These are phyloP conservation scores for Saiga tatarica DNA, from an alignment of 2,113 vertebrate species.

Conservation along the genomic window DNA sequence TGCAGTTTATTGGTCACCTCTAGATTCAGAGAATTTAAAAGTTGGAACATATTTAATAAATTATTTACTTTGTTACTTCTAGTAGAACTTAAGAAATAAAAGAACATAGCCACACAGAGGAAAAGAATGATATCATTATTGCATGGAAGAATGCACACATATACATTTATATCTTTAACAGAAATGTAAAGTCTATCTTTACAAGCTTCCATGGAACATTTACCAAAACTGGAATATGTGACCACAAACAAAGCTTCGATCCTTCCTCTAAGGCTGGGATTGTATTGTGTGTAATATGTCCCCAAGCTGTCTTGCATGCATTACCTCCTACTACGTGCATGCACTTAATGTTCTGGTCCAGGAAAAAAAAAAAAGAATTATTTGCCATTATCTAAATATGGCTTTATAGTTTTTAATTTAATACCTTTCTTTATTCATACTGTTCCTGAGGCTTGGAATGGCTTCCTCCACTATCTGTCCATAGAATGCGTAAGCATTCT, in stretches of 20 bases:
- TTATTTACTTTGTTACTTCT: conserved; percentile 17
- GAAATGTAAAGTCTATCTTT: conserved; percentile 35
- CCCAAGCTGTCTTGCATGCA: not conserved
- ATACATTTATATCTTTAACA: conserved; percentile 27
- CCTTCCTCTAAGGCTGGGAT: not conserved
- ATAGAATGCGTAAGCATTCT: not conserved
- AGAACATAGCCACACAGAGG: not conserved
- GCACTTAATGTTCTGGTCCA: not conserved
- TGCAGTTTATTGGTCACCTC: not conserved
- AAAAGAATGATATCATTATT: conserved; percentile 29
- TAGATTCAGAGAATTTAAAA: conserved; percentile 2
- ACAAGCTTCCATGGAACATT: conserved; percentile 40
- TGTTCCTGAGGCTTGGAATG: not conserved
- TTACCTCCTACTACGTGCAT: not conserved
- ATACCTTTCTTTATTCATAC: not conserved
- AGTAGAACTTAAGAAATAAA: not conserved
- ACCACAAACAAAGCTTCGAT: not conserved
- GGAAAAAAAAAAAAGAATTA: not conserved
- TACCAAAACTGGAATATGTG: conserved; percentile 7
- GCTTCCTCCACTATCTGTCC: not conserved
- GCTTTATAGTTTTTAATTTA: not conserved
- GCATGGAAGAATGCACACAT: not conserved
- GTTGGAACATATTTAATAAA: conserved; percentile 4
- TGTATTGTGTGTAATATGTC: not conserved
- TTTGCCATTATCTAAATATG: not conserved